These are phyloP conservation scores for Lagodon rhomboides DNA, from an alignment of 2,797 vertebrate species.

Conservation along the genomic window DNA sequence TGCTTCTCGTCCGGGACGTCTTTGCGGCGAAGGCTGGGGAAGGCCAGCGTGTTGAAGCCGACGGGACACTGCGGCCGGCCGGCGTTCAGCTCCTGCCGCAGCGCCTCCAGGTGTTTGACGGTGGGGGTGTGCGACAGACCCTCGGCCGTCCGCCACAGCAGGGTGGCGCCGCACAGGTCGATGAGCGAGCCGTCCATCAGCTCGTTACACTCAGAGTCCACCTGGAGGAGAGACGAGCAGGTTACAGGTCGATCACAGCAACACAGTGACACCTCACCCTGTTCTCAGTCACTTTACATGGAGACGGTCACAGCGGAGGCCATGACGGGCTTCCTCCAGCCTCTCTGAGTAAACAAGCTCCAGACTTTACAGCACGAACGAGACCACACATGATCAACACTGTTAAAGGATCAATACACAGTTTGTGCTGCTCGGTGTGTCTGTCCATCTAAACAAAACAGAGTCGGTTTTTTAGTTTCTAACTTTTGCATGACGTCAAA, in stretches of 20 bases:
- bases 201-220: conserved; percentile 92
- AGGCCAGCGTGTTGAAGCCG: conserved; percentile 94
- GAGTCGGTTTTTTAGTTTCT: too few species aligned
- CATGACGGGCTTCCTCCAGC: too few species aligned
- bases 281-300: not conserved
- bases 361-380: too few species aligned
- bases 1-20: conserved; percentile 91
- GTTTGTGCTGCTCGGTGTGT: too few species aligned
- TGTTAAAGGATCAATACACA: too few species aligned
- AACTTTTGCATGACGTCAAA: too few species aligned
- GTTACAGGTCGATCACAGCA: not conserved
- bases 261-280: not conserved
- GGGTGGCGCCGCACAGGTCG: conserved; percentile 94
- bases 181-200: conserved; percentile 94
- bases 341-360: too few species aligned
- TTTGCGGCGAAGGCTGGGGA: conserved; percentile 93
- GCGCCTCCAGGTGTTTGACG: conserved; percentile 92
- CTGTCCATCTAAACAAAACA: too few species aligned
- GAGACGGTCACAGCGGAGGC: too few species aligned
- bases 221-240: conserved; percentile 74
- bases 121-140: conserved; percentile 92
- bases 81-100: conserved; percentile 94
- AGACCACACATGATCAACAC: too few species aligned
- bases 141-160: conserved; percentile 94
- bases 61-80: conserved; percentile 95